Base-by-base conservation (phyloP, 2,113 vertebrate species). In the Origma solitaria region DNA sequence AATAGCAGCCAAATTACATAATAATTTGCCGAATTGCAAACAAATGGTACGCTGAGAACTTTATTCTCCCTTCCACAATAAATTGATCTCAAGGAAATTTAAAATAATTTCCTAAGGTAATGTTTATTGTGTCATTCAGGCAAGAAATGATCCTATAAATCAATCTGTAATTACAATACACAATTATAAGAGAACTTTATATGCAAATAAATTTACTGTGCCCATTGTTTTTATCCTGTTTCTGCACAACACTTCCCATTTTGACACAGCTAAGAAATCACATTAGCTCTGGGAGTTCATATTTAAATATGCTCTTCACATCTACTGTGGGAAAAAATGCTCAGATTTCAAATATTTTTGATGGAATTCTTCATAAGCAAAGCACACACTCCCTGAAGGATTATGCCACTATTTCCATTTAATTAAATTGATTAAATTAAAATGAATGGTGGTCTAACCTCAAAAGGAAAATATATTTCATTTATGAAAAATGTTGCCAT, bases 351-450 rank as follows among this genome's bases (percentile, higher is more conserved):
- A 97, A 87, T 94, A 82, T 96, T 95, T 97, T 91, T 97, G 95
- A 97, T 95, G 57, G 47, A 97, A 95, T 95, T 47, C 33, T 97
- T 97, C 66, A 50, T 96, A 96, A 96, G 77, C 90, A 73, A 87
- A 92, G 35, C 88, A 95, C 28, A 11, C 19, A 58, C 31, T 95
- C 81, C 68, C 88, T 91, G 79, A 97, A 64, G 53, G 38, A 93
- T 97, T 96, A 84, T 93, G 94, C 45, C 60, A 93, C 71, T 91
- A 81, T 92, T 93, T 97, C 94, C 31, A 95, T 97, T 98, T 98
- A 98, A 98, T 98, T 97, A 98, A 97, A 95, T 82, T 88, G 69
- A 97, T 97, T 92, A 96, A 96, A 97, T 96, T 97, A 97, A 97
- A 96, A 77, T 82, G 94, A 97, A 95, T 91, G 64, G 76, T 85